These are phyloP conservation scores for Parotia lawesii DNA, from an alignment of 2,113 vertebrate genomes.

Conservation along the genomic window DNA sequence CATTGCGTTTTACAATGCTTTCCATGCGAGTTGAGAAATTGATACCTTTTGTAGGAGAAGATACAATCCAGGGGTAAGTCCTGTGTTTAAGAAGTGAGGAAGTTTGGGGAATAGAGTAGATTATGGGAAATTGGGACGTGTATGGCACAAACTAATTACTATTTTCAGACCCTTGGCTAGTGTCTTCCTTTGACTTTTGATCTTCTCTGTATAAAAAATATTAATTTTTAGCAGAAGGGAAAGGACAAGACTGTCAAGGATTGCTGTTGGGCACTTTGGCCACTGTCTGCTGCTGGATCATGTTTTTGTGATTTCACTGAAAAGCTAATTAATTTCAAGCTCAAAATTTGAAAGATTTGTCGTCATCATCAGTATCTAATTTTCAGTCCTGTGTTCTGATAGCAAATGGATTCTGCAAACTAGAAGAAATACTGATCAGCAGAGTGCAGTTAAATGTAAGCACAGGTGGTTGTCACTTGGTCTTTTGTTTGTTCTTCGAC, in stretches of 20 bases:
- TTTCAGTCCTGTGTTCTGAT: neutral
- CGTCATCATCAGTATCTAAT: neutral
- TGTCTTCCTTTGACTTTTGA: neutral
- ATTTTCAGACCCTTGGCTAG: neutral
- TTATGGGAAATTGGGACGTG: neutral
- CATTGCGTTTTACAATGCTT: fast-evolving
- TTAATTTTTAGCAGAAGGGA: neutral
- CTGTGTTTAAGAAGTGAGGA: neutral
- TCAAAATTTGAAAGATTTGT: neutral
- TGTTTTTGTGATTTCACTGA: neutral
- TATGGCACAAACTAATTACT: neutral
- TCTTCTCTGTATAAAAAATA: neutral
- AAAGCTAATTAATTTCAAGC: neutral
- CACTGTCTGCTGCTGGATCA: neutral
- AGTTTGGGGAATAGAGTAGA: neutral
- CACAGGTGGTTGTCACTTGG: neutral
- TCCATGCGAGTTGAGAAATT: fast-evolving
- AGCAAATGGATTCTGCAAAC: neutral
- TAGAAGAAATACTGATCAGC: neutral
- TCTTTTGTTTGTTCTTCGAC: fast-evolving
- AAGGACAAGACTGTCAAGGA: neutral
- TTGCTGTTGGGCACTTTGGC: neutral
- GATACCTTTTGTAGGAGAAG: neutral
- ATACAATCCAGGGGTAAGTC: neutral
- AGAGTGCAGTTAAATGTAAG: neutral